Evolutionary conservation across 2,888 invertebrate genomes (phyloP), one percentile per base, ranked within the genome.

Genomic region (Drosophila antonietae): DNA sequence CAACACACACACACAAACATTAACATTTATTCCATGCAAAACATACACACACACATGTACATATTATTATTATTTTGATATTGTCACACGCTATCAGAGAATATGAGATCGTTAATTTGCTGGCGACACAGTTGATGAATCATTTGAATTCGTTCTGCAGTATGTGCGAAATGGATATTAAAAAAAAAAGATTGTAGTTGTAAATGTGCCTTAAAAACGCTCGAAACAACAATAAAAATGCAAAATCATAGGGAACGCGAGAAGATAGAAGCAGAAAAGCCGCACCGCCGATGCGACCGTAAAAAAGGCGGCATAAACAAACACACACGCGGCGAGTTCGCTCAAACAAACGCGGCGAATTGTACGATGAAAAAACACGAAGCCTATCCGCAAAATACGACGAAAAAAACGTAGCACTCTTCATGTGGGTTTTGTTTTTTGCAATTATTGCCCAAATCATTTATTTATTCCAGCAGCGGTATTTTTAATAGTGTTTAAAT

Each of bases 311-410:
- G 86, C 89, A 90, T 78, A 76, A 88, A 90, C 84, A 88, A 88
- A 91, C 83, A 91, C 88, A 90, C 75, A 73, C 76, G 82, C 84
- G 89, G 91, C 91, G 90, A 90, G 55, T 83, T 81, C 68, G 75
- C 62, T 82, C 84, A 89, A 91, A 91, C 80, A 90, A 90, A 86
- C 73, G 80, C 89, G 90, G 91, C 92, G 91, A 91, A 91, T 90
- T 91, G 58, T 10, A 66, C 83, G 85, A 79, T 70, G 77, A 73
- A 80, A 58, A 86, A 73, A 74, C 72, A 81, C 75, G 78, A 78
- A 77, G 81, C 83, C 88, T 83, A 83, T 80, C 80, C 83, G 80
- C 79, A 91, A 90, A 90, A 90, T 81, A 86, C 81, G 84, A 87
- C 71, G 76, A 89, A 84, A 74, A 84, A 79, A 81, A 75, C 71